Evolutionary conservation across 2,797 vertebrate species (phyloP).

Genomic region (Atherinosoma microstoma): DNA sequence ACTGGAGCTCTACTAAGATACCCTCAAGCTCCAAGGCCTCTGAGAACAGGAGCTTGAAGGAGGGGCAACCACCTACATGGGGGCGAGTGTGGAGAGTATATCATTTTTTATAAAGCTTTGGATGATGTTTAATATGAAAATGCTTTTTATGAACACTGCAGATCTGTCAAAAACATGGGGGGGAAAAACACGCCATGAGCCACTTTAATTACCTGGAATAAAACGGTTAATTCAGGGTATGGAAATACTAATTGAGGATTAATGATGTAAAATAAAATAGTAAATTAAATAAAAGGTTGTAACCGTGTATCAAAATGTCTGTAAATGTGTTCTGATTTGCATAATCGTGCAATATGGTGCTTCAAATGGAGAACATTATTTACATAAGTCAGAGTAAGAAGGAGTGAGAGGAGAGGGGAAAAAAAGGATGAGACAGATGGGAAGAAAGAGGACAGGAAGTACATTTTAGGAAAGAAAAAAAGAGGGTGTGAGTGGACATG

Average conservation of each 20-base stretch:
- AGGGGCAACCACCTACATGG: neutral
- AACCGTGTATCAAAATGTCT: neutral
- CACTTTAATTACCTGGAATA: neutral
- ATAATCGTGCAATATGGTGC: constrained; percentile 3
- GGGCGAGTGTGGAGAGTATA: neutral
- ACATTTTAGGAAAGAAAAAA: neutral
- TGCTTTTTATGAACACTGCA: neutral
- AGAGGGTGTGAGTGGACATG: neutral
- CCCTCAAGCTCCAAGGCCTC: neutral
- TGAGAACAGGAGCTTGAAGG: no score
- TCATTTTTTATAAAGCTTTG: neutral
- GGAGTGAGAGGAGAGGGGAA: neutral
- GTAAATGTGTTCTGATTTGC: neutral
- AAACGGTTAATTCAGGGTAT: neutral
- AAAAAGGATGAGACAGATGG: neutral
- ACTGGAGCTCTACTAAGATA: no score
- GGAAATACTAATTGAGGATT: neutral
- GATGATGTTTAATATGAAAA: neutral
- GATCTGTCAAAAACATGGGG: neutral
- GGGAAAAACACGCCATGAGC: no score
- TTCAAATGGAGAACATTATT: neutral
- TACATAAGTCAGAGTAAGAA: neutral
- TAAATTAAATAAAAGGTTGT: neutral
- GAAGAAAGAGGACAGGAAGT: neutral
- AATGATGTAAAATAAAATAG: neutral